phyloP scores from a whole-genome alignment of 2,888 invertebrate species.

The Hedya salicella region DNA sequence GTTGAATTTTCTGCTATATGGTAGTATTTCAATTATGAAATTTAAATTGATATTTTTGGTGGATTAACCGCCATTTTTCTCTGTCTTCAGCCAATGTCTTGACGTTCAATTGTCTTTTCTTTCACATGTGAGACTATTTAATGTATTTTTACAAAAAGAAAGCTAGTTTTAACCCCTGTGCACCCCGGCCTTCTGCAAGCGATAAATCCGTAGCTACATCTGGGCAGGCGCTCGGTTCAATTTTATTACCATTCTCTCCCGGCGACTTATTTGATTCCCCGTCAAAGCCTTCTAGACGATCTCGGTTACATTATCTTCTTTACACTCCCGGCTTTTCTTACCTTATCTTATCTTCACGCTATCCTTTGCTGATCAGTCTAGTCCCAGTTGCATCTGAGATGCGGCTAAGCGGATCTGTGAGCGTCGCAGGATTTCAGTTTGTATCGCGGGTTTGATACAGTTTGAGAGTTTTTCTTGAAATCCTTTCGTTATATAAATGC shows the following conservation, averaged over 20 bases:
- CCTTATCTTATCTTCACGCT: constrained; percentile 52
- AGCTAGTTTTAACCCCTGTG: constrained; percentile 50
- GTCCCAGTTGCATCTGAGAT: constrained; percentile 26
- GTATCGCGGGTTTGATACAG: neutral
- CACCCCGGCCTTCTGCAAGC: constrained; percentile 56
- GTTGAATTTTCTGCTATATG: too few relatives aligned
- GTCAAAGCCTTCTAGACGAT: constrained; percentile 73
- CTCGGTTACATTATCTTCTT: constrained; percentile 74
- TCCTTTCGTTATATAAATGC: too few relatives aligned
- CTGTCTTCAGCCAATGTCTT: too few relatives aligned
- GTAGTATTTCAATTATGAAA: too few relatives aligned
- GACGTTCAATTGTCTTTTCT: too few relatives aligned
- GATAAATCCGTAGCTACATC: constrained; percentile 83
- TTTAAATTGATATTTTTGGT: too few relatives aligned
- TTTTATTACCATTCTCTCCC: constrained; percentile 83
- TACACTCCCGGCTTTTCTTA: constrained; percentile 59
- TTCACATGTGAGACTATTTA: too few relatives aligned
- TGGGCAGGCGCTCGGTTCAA: constrained; percentile 81
- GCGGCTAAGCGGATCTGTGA: constrained; percentile 27
- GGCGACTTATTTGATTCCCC: constrained; percentile 83
- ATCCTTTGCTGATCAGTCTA: constrained; percentile 42
- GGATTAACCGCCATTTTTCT: too few relatives aligned
- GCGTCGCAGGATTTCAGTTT: constrained; percentile 1
- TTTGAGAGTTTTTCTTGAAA: neutral
- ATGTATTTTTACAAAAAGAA: too few relatives aligned